Base-by-base conservation (phyloP, 23 tunicate genomes). In the Halocynthia roretzi region DNA sequence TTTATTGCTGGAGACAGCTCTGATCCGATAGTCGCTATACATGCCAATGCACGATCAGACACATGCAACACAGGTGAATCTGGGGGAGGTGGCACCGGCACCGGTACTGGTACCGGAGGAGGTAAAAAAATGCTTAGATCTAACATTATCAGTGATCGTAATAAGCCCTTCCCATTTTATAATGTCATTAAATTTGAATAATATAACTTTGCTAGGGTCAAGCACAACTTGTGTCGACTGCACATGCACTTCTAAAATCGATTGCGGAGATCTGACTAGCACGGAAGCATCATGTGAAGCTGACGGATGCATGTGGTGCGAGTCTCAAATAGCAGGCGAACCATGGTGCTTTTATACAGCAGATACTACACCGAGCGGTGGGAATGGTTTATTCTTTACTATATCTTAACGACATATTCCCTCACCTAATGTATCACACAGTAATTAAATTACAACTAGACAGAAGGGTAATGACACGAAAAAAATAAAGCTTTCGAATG, bases 11-110 rank as follows among this genome's bases (percentile, higher is more conserved):
- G n/a, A 14, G 20, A 22, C 12, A 77, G 60, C 5, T 31, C 44
- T 31, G 84, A 85, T 51, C 85, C 87, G 14, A 75, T 92, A 21
- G 78, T 92, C 15, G 98, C 98, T 0, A 82, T 92, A 68, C 87
- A 92, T 60, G 87, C 79, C 14, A 65, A 86, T 56, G 98, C 98
- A 7, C 84, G 74, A 14, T 85, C 93, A 66, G 74, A 79, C 76
- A 0, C 44, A 31, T 83, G 87, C 51, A 70, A 61, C 15, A 68
- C 48, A 7, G 79, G 82, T 51, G 44, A 31, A 31, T 0, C 44
- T 22, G 17, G 14, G 19, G 72, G 72, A 48, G 79, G 79, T 62
- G 71, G 81, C n/a, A 44, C 71, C 5, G 81, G 81, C 12, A 10
- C 56, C 0, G 56, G 76, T 0, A 50, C 56, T 0, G 72, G 81